A percentile compares a stretch with the other conserved stretches of the same genome.
These are phyloP conservation scores for Rhombomys opimus DNA, from an alignment of 2,113 vertebrate species.

Conservation along the genomic window DNA sequence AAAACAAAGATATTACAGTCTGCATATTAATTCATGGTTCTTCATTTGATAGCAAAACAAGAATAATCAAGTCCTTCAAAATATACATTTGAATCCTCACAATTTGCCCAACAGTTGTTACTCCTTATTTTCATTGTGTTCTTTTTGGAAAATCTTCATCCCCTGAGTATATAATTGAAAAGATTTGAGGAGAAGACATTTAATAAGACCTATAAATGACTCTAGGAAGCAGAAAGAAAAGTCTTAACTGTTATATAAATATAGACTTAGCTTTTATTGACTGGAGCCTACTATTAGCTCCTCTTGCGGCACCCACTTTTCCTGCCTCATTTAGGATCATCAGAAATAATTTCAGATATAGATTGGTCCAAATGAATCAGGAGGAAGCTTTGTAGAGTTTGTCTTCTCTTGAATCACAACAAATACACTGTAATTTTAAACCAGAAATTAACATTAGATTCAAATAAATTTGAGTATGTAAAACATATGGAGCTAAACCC, in stretches of 20 bases:
- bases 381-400: not conserved
- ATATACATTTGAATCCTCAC: conserved; percentile 46
- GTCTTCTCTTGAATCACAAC: not conserved
- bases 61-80: conserved; percentile 43
- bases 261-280: not conserved
- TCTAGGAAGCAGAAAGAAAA: not conserved
- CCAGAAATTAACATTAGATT: not conserved
- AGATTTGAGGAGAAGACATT: conserved; percentile 8
- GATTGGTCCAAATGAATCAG: not conserved
- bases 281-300: not conserved
- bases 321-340: not conserved
- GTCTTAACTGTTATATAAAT: not conserved
- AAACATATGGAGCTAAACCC: conserved; percentile 13
- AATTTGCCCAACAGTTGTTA: conserved; percentile 10
- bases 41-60: conserved; percentile 53
- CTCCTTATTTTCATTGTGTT: conserved; percentile 34
- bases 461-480: conserved; percentile 25
- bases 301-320: not conserved
- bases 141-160: conserved; percentile 47
- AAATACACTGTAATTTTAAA: not conserved
- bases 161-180: not conserved
- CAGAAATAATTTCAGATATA: not conserved
- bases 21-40: not conserved
- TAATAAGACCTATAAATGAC: conserved; percentile 38
- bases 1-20: not conserved